Evolutionary conservation across 2,888 invertebrate genomes (phyloP), one percentile per base, ranked within the genome.

Genomic region (Apotomis turbidana): DNA sequence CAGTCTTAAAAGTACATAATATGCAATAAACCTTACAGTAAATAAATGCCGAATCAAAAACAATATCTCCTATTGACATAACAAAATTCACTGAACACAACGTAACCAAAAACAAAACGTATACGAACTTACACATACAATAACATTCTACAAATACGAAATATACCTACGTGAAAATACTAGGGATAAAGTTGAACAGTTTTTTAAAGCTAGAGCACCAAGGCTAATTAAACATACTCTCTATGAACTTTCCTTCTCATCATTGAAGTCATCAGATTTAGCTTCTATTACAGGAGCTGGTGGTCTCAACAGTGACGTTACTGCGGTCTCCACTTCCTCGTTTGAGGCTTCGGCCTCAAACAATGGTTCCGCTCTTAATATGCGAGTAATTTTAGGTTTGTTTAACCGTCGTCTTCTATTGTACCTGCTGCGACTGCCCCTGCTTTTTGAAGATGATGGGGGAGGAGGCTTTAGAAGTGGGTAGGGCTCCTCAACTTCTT

Each of bases 381-480:
- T 75, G 73, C 89, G 84, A 55, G 85, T 74, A 3, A 85, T 71
- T 82, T 88, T 91, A 6, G 89, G 86, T 73, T 87, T 91, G 49
- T 80, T 84, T 1, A 85, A 70, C 9, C 90, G 86, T 71, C 90
- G 84, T 76, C 88, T 85, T 15, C 88, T 85, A 58, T 79, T 81
- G 66, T 83, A 81, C 72, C 86, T 88, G 54, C 81, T 81, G 68
- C 81, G 82, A 51, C 77, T 78, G 55, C 80, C 80, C 74, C 87
- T 83, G 52, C 82, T 83, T 70, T 86, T 82, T 15, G 82, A 74
- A 5, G 76, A 78, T n/a, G 84, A 86, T 1, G 84, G 86, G 5
- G 92, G 90, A 57, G 94, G 93, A 49, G 93, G 93, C 78, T 92
- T 92, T 49, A 94, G 76, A 27, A 94, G 78, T 12, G 91, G 93